Evolutionary conservation across 2,888 invertebrate genomes (phyloP).

Genomic region (Drosophila hamatofila): DNA sequence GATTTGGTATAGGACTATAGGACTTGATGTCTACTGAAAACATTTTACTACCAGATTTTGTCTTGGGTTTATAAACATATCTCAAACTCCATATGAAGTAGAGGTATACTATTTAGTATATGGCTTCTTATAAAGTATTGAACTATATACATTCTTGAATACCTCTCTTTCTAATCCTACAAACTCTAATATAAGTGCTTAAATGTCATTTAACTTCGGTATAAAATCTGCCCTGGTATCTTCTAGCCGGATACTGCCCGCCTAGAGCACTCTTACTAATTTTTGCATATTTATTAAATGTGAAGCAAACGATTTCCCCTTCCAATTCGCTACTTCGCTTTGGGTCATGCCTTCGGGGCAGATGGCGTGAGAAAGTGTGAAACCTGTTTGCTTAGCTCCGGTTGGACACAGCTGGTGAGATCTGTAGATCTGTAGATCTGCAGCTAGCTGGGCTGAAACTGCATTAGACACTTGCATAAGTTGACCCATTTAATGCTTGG

Average conservation of each 20-base stretch:
- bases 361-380: constrained; percentile 80
- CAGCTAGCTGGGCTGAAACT: constrained; percentile 40
- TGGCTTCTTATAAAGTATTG: no score
- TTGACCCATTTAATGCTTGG: constrained; percentile 40
- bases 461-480: constrained; percentile 51
- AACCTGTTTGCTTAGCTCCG: constrained; percentile 69
- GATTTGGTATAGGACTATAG: no score
- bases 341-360: constrained; percentile 56
- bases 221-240: neutral
- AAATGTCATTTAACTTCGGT: neutral
- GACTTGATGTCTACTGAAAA: no score
- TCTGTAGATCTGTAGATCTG: constrained; percentile 1
- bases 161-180: neutral
- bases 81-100: neutral
- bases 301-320: constrained; percentile 27
- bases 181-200: neutral
- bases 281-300: constrained; percentile 47
- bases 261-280: constrained; percentile 18
- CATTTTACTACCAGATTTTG: no score
- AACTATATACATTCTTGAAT: neutral
- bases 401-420: constrained; percentile 7
- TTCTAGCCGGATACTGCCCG: neutral
- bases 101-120: neutral
- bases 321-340: constrained; percentile 33
- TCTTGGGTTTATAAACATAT: neutral